Evolutionary conservation across 2,888 invertebrate species (phyloP).

Genomic region (Hemithea aestivaria): DNA sequence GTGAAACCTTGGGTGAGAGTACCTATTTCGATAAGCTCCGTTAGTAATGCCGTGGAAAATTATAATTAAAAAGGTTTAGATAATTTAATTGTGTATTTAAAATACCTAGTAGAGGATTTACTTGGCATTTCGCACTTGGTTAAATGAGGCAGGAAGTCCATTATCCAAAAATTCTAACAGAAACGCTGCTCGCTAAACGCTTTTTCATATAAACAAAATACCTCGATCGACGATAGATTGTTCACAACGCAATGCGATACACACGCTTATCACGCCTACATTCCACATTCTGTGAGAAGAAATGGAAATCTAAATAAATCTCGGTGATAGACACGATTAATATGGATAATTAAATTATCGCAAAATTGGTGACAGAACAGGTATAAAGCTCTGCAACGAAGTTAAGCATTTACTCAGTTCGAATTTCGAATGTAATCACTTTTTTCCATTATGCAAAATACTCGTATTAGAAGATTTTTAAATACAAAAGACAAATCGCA

Average conservation of each 20-base stretch:
- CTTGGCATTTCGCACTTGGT: not conserved
- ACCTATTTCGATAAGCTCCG: too few relatives aligned
- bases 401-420: too few relatives aligned
- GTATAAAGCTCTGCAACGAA: too few relatives aligned
- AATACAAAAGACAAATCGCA: too few relatives aligned
- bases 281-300: constrained; percentile 12
- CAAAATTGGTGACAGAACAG: too few relatives aligned
- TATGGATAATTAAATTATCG: constrained; percentile 21
- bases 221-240: constrained; percentile 40
- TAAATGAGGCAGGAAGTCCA: constrained; percentile 9
- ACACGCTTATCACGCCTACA: constrained; percentile 12
- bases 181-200: constrained; percentile 16
- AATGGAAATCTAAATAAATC: constrained; percentile 7
- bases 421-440: too few relatives aligned
- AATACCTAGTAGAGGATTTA: not conserved
- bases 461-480: too few relatives aligned
- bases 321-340: constrained; percentile 12
- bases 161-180: constrained; percentile 11
- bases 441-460: too few relatives aligned
- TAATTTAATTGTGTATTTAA: too few relatives aligned
- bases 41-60: too few relatives aligned
- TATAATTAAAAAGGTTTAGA: too few relatives aligned
- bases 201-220: constrained; percentile 37
- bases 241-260: constrained; percentile 33
- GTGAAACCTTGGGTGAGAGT: too few relatives aligned